Evolutionary conservation across 2,888 invertebrate genomes (phyloP), one percentile per base, ranked within the genome.

Genomic region (Gastrophysa polygoni): DNA sequence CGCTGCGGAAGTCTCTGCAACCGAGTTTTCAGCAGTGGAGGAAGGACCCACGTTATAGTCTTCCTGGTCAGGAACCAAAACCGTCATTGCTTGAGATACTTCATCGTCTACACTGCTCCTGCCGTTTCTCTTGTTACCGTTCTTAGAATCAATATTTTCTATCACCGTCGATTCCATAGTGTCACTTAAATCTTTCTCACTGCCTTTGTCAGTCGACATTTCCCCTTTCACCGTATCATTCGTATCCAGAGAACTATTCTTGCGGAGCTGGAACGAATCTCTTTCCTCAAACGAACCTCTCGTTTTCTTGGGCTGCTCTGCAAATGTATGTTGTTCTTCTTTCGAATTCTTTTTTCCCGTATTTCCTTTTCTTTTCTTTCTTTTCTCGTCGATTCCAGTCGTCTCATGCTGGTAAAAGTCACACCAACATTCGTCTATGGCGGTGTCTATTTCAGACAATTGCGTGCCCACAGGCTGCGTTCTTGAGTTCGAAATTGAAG

Each of bases 351-450:
- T n/a, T n/a, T n/a, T n/a, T n/a, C n/a, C n/a, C n/a, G n/a, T n/a
- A n/a, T n/a, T n/a, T n/a, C n/a, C 11, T 17, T 2, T 18, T 28
- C 32, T 7, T 44, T 43, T 21, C 6, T 28, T 50, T 49, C 50
- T 44, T 16, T 18, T 50, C 34, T 32, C 2, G 10, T 51, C 1
- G 49, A 24, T 20, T 57, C 56, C 44, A 1, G 10, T 47, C 1
- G 38, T 32, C 20, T 54, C 49, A 14, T 32, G 55, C 16, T 8
- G 3, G 16, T 50, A 34, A 18, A 51, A 29, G 18, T 66, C 52
- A 28, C 49, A 61, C 61, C 59, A 57, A 38, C 60, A 61, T 44
- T 64, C 57, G 16, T 63, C 61, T 20, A 64, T 55, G 10, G 16
- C 46, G 43, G 44, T 54, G 10, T 18, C 28, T 5, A 11, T 14